These are phyloP conservation scores for Pseudorectes ferrugineus DNA, from an alignment of 2,113 vertebrate genomes.

Conservation along the genomic window DNA sequence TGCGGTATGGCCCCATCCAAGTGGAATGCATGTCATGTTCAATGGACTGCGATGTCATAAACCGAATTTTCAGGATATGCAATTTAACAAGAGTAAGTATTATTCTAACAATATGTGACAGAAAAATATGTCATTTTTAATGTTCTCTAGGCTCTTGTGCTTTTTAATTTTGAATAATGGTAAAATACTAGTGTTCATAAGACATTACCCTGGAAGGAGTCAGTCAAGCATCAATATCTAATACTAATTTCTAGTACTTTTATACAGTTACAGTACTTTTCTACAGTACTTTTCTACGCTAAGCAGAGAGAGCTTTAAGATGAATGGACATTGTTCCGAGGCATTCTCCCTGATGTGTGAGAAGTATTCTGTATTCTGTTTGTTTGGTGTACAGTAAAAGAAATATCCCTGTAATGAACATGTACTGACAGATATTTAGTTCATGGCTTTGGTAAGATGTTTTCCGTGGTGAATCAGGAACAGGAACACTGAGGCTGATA, in stretches of 20 bases:
- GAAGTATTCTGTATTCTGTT: neutral
- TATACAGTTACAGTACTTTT: neutral
- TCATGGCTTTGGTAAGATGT: neutral
- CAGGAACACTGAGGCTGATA: neutral
- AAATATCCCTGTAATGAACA: neutral
- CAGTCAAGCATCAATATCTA: neutral
- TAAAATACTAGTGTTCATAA: neutral
- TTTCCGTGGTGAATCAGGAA: neutral
- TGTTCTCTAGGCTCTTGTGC: neutral
- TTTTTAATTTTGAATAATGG: neutral
- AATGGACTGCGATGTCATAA: conserved; percentile 98
- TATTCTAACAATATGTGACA: neutral
- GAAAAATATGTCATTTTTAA: neutral
- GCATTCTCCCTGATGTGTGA: neutral
- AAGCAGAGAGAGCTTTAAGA: neutral
- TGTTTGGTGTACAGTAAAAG: neutral
- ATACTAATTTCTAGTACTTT: neutral
- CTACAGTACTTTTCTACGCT: neutral
- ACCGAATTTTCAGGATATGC: conserved; percentile 96
- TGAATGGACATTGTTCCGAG: neutral
- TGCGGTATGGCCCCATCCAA: conserved; percentile 94
- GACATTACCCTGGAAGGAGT: neutral
- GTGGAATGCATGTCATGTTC: conserved; percentile 98
- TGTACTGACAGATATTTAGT: neutral
- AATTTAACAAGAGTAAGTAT: conserved; percentile 92